Evolutionary conservation across 2,797 vertebrate species (phyloP).

Genomic region (Dermochelys coriacea): DNA sequence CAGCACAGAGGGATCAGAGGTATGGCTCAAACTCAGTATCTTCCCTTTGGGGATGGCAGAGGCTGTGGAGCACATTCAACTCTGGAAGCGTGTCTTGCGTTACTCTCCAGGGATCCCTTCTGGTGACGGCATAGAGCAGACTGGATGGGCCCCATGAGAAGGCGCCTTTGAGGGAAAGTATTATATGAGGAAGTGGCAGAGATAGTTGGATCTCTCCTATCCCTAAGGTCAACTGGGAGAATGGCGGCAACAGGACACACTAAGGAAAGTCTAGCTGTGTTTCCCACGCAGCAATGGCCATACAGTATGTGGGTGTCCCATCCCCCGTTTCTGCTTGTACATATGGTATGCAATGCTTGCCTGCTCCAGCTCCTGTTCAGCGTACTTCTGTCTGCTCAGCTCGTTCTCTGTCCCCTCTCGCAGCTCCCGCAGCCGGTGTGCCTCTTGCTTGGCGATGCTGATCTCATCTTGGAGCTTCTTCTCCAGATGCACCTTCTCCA

Average conservation of each 20-base stretch:
- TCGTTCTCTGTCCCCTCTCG: constrained; percentile 96
- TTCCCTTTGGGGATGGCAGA: neutral
- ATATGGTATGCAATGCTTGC: constrained; percentile 66
- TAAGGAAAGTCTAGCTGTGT: accelerated
- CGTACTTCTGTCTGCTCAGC: constrained; percentile 95
- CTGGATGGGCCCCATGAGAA: neutral
- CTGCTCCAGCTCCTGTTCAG: constrained; percentile 96
- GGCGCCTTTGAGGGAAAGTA: accelerated
- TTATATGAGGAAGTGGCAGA: accelerated
- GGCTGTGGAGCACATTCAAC: neutral
- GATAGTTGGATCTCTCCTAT: accelerated
- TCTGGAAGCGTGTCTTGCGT: neutral
- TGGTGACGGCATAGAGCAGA: neutral
- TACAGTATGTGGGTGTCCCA: neutral
- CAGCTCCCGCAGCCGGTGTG: constrained; percentile 91
- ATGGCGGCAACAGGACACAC: accelerated
- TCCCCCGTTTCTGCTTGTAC: neutral
- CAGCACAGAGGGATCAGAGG: neutral
- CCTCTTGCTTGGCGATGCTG: constrained; percentile 95
- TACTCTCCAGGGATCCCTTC: neutral
- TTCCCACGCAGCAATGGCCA: neutral
- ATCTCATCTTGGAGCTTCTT: constrained; percentile 98
- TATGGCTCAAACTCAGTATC: accelerated
- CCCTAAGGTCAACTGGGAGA: accelerated
- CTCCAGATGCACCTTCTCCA: constrained; percentile 97